phyloP scores from a whole-genome alignment of 2,888 invertebrate genomes.

The Campoletis raptor region DNA sequence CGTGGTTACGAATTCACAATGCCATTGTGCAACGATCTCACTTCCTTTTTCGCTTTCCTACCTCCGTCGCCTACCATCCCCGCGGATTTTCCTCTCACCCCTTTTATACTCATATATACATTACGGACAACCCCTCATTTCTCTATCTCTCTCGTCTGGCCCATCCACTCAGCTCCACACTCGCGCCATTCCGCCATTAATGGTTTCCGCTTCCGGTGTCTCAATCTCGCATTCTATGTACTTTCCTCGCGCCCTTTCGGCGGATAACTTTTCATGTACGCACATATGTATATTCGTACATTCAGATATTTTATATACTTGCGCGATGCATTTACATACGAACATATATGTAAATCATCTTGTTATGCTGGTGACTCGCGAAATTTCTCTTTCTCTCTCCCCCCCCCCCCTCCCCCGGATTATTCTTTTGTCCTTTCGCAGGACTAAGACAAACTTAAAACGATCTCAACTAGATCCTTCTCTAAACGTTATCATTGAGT shows the following conservation, averaged over 20 bases:
- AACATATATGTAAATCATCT: constrained; percentile 8
- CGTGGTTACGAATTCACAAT: constrained; percentile 76
- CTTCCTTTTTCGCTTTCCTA: constrained; percentile 67
- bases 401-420: neutral
- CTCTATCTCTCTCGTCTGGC: constrained; percentile 43
- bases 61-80: constrained; percentile 35
- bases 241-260: constrained; percentile 52
- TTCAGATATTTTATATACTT: constrained; percentile 1
- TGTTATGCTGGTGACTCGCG: constrained; percentile 14
- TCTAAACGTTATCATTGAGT: neutral
- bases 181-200: constrained; percentile 75
- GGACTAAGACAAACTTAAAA: neutral
- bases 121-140: neutral
- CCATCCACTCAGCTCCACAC: constrained; percentile 59
- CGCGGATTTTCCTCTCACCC: constrained; percentile 35
- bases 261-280: constrained; percentile 18
- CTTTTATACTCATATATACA: neutral
- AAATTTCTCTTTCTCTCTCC: constrained; percentile 11
- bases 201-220: constrained; percentile 82
- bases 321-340: neutral
- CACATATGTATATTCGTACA: neutral
- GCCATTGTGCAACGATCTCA: constrained; percentile 77
- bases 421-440: neutral
- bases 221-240: constrained; percentile 74
- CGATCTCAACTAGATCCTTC: neutral